A percentile compares a stretch with the other conserved stretches of the same genome.
phyloP scores from a whole-genome alignment of 2,888 invertebrate genomes.

The Omphaloscelis lunosa region DNA sequence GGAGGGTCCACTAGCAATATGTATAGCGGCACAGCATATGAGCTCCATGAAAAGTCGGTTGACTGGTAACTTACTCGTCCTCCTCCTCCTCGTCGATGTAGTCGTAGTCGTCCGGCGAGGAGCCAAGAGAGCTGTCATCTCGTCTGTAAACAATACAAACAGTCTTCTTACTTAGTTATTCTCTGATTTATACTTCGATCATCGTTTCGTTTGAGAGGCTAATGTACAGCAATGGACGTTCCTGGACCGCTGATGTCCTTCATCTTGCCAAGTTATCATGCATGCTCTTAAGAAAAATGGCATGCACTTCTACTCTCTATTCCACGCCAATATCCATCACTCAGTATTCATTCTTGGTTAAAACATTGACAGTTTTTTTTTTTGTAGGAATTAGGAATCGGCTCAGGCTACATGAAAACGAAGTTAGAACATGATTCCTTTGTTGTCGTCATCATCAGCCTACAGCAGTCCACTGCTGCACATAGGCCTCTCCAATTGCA shows the following conservation, averaged over 20 bases:
- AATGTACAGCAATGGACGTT: background rate
- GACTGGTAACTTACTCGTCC: slow-evolving; percentile 52
- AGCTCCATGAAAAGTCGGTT: background rate
- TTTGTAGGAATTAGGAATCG: background rate
- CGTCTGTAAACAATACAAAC: slow-evolving; percentile 69
- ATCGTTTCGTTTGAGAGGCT: background rate
- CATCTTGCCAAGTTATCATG: background rate
- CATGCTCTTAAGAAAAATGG: background rate
- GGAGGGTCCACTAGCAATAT: background rate
- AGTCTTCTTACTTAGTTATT: slow-evolving; percentile 3
- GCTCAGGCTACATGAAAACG: slow-evolving; percentile 9
- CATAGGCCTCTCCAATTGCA: background rate
- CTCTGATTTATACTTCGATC: background rate
- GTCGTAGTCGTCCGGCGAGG: slow-evolving; percentile 66
- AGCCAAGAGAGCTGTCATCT: slow-evolving; percentile 69
- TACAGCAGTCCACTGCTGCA: background rate
- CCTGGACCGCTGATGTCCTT: background rate
- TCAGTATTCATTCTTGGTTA: background rate
- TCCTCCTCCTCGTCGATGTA: slow-evolving; percentile 68
- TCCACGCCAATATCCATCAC: background rate
- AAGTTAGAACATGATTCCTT: background rate
- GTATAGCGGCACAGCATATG: background rate
- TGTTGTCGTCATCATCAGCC: background rate
- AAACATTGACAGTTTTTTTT: background rate
- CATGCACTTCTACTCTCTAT: background rate